Evolutionary conservation across 2,113 vertebrate species (phyloP), one percentile per base, ranked within the genome.

Genomic region (Puntigrus tetrazona): DNA sequence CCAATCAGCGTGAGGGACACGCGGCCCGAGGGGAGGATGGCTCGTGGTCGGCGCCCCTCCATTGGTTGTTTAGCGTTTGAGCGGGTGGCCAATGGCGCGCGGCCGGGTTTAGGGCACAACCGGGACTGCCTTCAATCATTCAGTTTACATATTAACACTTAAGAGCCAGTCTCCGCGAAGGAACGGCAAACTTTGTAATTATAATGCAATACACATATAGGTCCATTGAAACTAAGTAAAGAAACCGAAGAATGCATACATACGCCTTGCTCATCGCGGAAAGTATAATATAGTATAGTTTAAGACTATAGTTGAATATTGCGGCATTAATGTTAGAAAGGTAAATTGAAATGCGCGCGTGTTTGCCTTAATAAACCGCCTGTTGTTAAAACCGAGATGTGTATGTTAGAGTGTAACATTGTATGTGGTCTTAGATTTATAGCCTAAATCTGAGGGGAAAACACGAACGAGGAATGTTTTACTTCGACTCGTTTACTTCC

Each of bases 31-130:
- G 89, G 94, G 94, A 94, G 94, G 94, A 94, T 92, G 93, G 96
- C 96, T 97, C 96, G 96, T 97, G 97, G 95, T 95, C 95, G 95
- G 95, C 96, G 95, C 94, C 94, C 94, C 94, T 90, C 96, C 94
- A 98, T 98, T 98, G 97, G 97, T 93, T 93, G 95, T 93, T 91
- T 88, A 94, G 93, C 92, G 91, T 91, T 91, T 89, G 92, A 93
- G 92, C 94, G 92, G 92, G 91, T 92, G 96, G 95, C 96, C 96
- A 95, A 97, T 96, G 96, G 94, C 94, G 94, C 95, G 80, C 91
- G 93, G 93, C 93, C 91, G 92, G 92, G 94, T 95, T 93, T 89
- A 90, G 95, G 95, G 95, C 95, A 93, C 93, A 87, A 92, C 90
- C 92, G 92, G 93, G 94, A 93, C 94, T 92, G 92, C 94, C 93